Evolutionary conservation across 2,113 vertebrate genomes (phyloP), one percentile per base, ranked within the genome.

Genomic region (Chiloscyllium plagiosum): DNA sequence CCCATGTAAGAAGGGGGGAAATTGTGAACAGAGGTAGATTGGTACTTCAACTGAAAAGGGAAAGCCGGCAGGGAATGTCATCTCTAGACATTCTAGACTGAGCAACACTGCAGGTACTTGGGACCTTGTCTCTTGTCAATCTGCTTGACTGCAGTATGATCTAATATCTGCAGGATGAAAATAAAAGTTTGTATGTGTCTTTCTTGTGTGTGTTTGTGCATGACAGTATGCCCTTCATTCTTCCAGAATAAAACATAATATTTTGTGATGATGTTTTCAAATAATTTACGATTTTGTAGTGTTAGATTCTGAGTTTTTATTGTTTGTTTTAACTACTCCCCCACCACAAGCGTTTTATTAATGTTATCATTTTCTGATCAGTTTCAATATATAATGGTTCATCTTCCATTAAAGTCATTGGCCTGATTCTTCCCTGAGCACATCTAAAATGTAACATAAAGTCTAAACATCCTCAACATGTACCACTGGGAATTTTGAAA

Each of bases 391-490:
- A 52, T 15, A 70, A 76, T 17, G 10, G 69, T 97, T 97, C 96
- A 97, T 97, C 96, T 17, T 70, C 29, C 47, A 97, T 96, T 96
- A 97, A 97, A 97, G 97, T 2, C 96, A 96, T 95, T 96, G 96
- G 96, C 97, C 97, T 97, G 96, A 96, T 97, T 96, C 96, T 96
- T 96, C 96, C 96, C 97, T 96, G 96, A 96, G 97, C 96, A 96
- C 96, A 97, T 97, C 96, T 97, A 96, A 97, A 97, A 97, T 97
- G 97, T 97, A 97, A 97, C 97, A 96, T 97, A 96, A 97, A 97
- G 96, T 33, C 0, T 97, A 97, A 97, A 97, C 96, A 96, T 97
- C 96, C 97, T 97, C 97, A 97, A 95, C 22, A 26, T 70, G 42
- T 76, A 50, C 94, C 94, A 19, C 68, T 52, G 94, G 94, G 94